Percentiles rank a stretch among this genome's conserved stretches.
Evolutionary conservation across 2,797 vertebrate species (phyloP).

Genomic region (Brotogeris chrysoptera): DNA sequence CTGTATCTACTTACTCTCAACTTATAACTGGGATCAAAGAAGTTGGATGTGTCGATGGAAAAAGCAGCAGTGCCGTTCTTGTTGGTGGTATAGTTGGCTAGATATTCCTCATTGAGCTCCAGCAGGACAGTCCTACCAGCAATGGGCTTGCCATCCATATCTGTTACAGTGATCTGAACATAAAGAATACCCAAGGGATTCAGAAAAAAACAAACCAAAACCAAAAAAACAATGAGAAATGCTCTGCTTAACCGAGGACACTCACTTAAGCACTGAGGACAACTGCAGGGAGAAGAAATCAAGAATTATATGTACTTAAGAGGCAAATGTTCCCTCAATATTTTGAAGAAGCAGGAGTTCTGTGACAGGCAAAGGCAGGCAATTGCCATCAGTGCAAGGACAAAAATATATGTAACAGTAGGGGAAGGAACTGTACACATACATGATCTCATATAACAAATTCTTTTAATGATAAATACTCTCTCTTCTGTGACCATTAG

Average conservation of each 20-base stretch:
- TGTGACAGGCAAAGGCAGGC: not conserved
- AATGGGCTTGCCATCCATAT: conserved; percentile 52
- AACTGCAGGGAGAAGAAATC: not conserved
- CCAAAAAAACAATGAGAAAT: not conserved
- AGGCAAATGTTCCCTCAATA: not conserved
- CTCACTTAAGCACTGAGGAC: not conserved
- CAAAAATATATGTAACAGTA: not conserved
- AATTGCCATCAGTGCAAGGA: not conserved
- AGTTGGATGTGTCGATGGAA: conserved; percentile 73
- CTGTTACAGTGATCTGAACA: conserved; percentile 74
- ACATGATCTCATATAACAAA: not conserved
- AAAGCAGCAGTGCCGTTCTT: conserved; percentile 70
- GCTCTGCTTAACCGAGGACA: not conserved
- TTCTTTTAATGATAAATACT: not conserved
- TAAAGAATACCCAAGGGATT: not conserved
- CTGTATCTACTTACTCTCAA: conserved; percentile 50
- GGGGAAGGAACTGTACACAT: not conserved
- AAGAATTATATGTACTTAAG: not conserved
- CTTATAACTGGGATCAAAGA: conserved; percentile 58
- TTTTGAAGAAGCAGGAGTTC: not conserved
- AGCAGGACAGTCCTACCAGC: conserved; percentile 55
- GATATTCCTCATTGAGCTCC: conserved; percentile 34
- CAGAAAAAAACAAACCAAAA: not conserved
- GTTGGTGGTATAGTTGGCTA: conserved; percentile 74
- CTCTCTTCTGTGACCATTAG: not conserved